Base-by-base conservation (phyloP, 1,140 invertebrate genomes). In the Heliconius melpomene region DNA sequence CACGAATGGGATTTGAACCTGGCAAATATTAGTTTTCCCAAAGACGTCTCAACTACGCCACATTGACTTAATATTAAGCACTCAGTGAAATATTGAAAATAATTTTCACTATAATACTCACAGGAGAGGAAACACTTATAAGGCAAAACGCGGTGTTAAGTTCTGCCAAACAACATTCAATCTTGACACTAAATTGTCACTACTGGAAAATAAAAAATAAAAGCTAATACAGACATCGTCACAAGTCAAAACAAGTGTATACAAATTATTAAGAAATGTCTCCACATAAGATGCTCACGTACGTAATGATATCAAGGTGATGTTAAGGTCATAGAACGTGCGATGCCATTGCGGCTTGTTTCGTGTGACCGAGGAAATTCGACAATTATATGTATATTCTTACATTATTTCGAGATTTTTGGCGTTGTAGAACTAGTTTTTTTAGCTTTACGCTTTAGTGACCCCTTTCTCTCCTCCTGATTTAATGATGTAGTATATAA, bases 271-370 rank as follows among this genome's bases (percentile, higher is more conserved):
- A 54, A 54, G 74, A 75, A 75, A 75, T 75, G 13, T 57, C 26
- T 9, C 54, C 2, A 60, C 50, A 54, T 75, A 36, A 50, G 40
- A 75, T 57, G 52, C n/a, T 57, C 74, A 75, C 74, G 74, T 57
- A 20, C 50, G 5, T 57, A 75, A 36, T 36, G n/a, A 46, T 75
- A 54, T 57, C 74, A 75, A 57, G 74, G 74, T 75, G 26, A 75
- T 36, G 74, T 75, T 52, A 75, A 75, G 74, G 74, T 52, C 74
- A 29, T 54, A 75, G 32, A 66, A 66, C 60, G 60, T 66, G 60
- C 60, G 60, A 66, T 57, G 54, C 54, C 3, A 57, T 13, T 66
- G 7, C 16, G 1, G 23, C 60, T 66, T 26, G 60, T 66, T 66
- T 66, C 60, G 23, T 29, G 60, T 66, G 60, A 66, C 60, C 23